phyloP scores from a whole-genome alignment of 2,888 invertebrate species.

The Ceriagrion tenellum region DNA sequence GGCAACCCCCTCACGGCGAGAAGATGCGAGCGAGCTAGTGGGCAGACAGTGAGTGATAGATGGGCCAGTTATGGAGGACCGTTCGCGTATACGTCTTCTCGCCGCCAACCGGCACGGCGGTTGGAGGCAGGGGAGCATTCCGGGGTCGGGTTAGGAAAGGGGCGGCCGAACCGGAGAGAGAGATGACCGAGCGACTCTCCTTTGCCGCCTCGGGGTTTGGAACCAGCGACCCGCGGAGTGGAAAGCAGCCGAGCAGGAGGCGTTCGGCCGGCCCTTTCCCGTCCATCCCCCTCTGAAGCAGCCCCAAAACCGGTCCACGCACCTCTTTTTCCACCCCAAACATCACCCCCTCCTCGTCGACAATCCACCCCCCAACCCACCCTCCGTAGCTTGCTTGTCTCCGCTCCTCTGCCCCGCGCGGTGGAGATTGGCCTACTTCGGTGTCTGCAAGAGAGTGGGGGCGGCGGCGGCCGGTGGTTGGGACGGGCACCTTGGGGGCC shows the following conservation, averaged over 20 bases:
- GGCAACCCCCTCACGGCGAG: slow-evolving; percentile 8
- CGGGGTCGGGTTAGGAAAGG: background rate
- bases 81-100: background rate
- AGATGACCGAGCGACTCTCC: background rate
- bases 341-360: background rate
- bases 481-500: background rate
- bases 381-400: background rate
- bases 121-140: background rate
- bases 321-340: background rate
- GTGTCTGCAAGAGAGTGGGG: background rate
- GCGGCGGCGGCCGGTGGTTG: background rate
- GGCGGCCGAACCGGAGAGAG: background rate
- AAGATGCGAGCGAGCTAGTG: background rate
- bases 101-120: background rate
- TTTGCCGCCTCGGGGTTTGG: slow-evolving; percentile 37
- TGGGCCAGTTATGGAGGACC: background rate
- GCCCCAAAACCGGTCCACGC: slow-evolving; percentile 24
- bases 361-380: background rate
- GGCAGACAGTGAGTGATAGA: background rate
- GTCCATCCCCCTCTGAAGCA: background rate
- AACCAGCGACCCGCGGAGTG: slow-evolving; percentile 46
- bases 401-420: background rate
- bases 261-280: background rate
- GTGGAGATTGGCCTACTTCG: slow-evolving; percentile 57
- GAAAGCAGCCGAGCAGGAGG: slow-evolving; percentile 16